These are phyloP conservation scores for Ornithoptera alexandrae DNA, from an alignment of 2,888 invertebrate species.

Conservation along the genomic window DNA sequence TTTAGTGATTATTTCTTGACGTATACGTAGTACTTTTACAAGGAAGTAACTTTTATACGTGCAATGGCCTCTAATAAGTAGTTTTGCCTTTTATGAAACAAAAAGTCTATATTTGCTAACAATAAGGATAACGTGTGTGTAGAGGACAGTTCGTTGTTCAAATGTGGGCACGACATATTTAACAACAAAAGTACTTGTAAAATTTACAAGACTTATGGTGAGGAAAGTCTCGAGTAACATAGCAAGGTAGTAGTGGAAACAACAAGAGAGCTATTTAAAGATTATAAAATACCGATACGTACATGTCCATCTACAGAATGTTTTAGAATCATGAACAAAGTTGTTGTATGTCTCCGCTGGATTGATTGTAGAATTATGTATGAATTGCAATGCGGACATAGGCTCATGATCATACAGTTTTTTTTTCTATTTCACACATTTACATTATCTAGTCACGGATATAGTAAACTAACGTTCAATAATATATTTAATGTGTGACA, in stretches of 20 bases:
- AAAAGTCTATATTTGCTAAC: slow-evolving; percentile 31
- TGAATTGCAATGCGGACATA: slow-evolving; percentile 19
- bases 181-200: too few species aligned
- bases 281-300: not conserved
- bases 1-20: too few species aligned
- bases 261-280: too few species aligned
- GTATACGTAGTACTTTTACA: slow-evolving; percentile 16
- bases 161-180: too few species aligned
- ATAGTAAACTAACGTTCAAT: not conserved
- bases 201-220: too few species aligned
- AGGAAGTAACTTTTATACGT: slow-evolving; percentile 47
- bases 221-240: too few species aligned
- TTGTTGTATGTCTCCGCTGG: slow-evolving; percentile 23
- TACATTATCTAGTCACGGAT: slow-evolving; percentile 10
- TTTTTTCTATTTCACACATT: not conserved
- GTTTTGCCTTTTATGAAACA: slow-evolving; percentile 53
- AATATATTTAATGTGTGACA: not conserved
- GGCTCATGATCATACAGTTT: slow-evolving; percentile 16
- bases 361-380: slow-evolving; percentile 23
- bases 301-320: slow-evolving; percentile 33
- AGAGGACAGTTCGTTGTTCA: too few species aligned
- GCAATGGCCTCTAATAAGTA: slow-evolving; percentile 48
- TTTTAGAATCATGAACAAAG: slow-evolving; percentile 19
- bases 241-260: too few species aligned
- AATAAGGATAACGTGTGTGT: slow-evolving; percentile 55